Conservation (phyloP, 2,113 vertebrate genomes). For the Meriones unguiculatus region DNA sequence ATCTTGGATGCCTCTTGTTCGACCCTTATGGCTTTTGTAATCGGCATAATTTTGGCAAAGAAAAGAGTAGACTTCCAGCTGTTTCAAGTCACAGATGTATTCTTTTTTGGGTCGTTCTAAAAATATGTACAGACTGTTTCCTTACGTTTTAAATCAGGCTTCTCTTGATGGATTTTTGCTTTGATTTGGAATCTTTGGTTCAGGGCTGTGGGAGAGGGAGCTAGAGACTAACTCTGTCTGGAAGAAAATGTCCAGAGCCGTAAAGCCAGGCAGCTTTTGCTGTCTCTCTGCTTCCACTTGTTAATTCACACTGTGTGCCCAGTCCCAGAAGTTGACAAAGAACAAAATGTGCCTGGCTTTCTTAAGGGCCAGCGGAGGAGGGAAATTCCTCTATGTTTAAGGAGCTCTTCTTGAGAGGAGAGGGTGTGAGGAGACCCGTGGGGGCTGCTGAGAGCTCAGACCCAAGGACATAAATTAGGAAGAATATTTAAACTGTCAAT, state of each 20-base stretch:
- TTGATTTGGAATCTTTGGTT: slow-evolving; percentile 62
- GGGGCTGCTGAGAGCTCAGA: slow-evolving; percentile 8
- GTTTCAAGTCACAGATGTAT: slow-evolving; percentile 74
- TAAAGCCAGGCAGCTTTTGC: slow-evolving; percentile 19
- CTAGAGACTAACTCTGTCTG: neutral
- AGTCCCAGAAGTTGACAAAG: slow-evolving; percentile 2
- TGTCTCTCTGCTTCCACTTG: neutral
- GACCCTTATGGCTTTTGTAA: slow-evolving; percentile 63
- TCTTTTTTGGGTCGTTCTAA: slow-evolving; percentile 74
- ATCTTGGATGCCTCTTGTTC: slow-evolving; percentile 43
- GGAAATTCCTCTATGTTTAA: neutral
- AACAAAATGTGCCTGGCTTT: slow-evolving; percentile 59
- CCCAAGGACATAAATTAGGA: slow-evolving; percentile 23
- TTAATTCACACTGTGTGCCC: slow-evolving; percentile 46
- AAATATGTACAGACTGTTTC: slow-evolving; percentile 68
- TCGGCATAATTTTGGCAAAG: slow-evolving; percentile 59
- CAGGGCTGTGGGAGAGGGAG: slow-evolving; percentile 15
- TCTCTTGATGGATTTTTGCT: slow-evolving; percentile 58
- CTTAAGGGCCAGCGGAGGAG: neutral
- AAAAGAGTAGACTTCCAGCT: slow-evolving; percentile 67
- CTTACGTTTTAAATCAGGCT: slow-evolving; percentile 69
- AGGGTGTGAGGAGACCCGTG: neutral
- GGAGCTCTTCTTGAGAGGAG: neutral
- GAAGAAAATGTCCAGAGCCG: slow-evolving; percentile 53
- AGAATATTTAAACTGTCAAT: neutral